Base-by-base conservation (phyloP, 92 coral and sea anemone species). In the Umimayanthus chanpuru region DNA sequence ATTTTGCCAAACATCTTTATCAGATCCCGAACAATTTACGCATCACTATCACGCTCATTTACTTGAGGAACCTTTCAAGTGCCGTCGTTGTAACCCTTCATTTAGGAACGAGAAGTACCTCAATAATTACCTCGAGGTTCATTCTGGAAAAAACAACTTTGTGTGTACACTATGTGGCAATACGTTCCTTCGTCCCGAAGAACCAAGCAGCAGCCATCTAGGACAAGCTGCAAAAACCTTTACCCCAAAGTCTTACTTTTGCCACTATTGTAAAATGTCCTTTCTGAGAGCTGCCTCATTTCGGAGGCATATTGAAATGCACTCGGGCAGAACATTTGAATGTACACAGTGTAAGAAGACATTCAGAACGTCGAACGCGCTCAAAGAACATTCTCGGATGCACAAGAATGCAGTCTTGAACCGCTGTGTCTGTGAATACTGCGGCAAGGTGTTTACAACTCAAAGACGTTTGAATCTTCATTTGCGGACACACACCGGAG, bases 391-490 rank as follows among this genome's bases (percentile, higher is more conserved):
- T 73, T 40, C 20, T 32, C 77, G 77, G 39, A 28, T 73, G 9
- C 77, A 73, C 77, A 73, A 36, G 0, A 73, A 73, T 30, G 77
- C 36, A 15, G 21, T 36, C 36, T 29, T 73, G 20, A 36, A 73
- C 36, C 77, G 43, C 39, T 73, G 77, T 30, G 77, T 73, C 44
- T 73, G 77, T 73, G 77, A 73, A 30, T 21, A 73, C 77, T 73
- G 77, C 39, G 14, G 77, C 43, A 73, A 73, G 39, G 77, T 73
- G 1, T 73, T 73, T 32, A 32, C 77, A 20, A 73, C 77, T 21
- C 44, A 36, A 73, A 73, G 77, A 73, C 77, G 77, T 30, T 40
- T 73, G 2, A 32, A 73, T 21, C 77, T 29, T 20, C 77, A 73
- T 32, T 73, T 73, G 12, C 77, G 77, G 21, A 73, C 15, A 73